These are phyloP conservation scores for Thereva unica DNA, from an alignment of 2,888 invertebrate species.

Conservation along the genomic window DNA sequence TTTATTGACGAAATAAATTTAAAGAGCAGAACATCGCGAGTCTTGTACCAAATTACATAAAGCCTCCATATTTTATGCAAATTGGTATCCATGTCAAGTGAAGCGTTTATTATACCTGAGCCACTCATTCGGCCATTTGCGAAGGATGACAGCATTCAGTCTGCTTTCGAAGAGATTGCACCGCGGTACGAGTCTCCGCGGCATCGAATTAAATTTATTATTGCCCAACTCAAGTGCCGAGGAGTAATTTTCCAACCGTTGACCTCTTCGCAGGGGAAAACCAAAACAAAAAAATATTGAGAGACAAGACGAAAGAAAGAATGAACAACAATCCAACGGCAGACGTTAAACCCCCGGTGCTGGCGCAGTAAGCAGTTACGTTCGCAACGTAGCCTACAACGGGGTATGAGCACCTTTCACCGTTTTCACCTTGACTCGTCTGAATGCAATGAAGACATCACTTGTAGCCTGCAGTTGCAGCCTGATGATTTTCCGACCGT, in stretches of 20 bases:
- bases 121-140: too few relatives aligned
- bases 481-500: slow-evolving; percentile 19
- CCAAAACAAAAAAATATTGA: background rate
- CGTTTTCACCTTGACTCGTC: slow-evolving; percentile 35
- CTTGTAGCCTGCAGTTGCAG: background rate
- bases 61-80: too few relatives aligned
- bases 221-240: too few relatives aligned
- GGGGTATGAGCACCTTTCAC: slow-evolving; percentile 31
- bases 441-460: slow-evolving; percentile 29
- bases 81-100: too few relatives aligned
- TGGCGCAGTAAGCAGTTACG: background rate
- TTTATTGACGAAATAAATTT: too few relatives aligned
- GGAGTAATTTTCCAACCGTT: slow-evolving; percentile 25
- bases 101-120: too few relatives aligned
- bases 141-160: too few relatives aligned
- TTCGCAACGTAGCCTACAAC: background rate
- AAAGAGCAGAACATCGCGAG: too few relatives aligned
- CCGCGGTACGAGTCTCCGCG: background rate
- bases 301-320: background rate
- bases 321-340: background rate
- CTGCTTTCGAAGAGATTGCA: slow-evolving; percentile 26
- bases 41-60: too few relatives aligned
- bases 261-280: slow-evolving; percentile 11
- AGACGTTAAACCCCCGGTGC: background rate
- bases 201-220: background rate